Evolutionary conservation across 2,797 vertebrate species (phyloP).

Genomic region (Cyclopterus lumpus): DNA sequence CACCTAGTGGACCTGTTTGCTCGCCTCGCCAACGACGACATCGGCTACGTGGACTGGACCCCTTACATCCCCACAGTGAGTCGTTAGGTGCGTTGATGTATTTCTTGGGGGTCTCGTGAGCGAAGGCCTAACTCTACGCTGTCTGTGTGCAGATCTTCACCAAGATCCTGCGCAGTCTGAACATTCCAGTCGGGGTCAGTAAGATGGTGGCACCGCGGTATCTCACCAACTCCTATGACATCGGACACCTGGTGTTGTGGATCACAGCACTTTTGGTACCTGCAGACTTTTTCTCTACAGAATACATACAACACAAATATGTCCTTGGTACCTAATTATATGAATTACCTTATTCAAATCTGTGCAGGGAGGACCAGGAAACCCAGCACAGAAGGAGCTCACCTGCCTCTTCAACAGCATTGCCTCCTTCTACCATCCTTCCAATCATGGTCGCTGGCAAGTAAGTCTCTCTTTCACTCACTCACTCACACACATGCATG

Average conservation of each 20-base stretch:
- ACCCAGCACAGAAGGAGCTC: slow-evolving; percentile 93
- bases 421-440: slow-evolving; percentile 96
- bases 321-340: not conserved
- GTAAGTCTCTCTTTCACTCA: slow-evolving; percentile 65
- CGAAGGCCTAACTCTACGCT: slow-evolving; percentile 12
- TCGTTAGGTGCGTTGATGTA: slow-evolving; percentile 47
- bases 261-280: slow-evolving; percentile 95
- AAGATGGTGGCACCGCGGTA: slow-evolving; percentile 93
- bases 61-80: slow-evolving; percentile 95
- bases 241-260: slow-evolving; percentile 95
- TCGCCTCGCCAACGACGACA: slow-evolving; percentile 95
- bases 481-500: slow-evolving; percentile 9
- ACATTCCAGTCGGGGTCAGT: slow-evolving; percentile 96
- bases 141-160: slow-evolving; percentile 90
- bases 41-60: slow-evolving; percentile 97
- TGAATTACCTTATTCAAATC: slow-evolving; percentile 5
- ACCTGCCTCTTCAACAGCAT: slow-evolving; percentile 95
- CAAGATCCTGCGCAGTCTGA: slow-evolving; percentile 94
- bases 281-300: not conserved
- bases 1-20: slow-evolving; percentile 96
- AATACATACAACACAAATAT: not conserved
- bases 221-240: slow-evolving; percentile 94
- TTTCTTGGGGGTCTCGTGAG: slow-evolving; percentile 23
- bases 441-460: slow-evolving; percentile 98
- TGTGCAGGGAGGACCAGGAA: slow-evolving; percentile 93